These are phyloP conservation scores for Takifugu flavidus DNA, from an alignment of 2,113 vertebrate species.

Conservation along the genomic window DNA sequence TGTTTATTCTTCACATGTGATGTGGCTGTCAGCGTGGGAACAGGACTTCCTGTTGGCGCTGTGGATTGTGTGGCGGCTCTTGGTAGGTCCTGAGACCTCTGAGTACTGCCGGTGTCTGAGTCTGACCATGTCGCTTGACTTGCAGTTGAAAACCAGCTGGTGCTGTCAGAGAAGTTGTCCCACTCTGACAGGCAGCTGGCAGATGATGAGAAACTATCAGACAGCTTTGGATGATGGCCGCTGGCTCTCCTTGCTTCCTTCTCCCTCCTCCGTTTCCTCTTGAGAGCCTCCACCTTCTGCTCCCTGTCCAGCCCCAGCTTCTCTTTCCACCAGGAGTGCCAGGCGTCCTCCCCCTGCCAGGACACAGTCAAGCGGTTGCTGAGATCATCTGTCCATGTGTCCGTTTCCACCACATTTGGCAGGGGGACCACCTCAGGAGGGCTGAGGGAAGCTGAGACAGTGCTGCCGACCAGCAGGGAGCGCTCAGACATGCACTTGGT, in stretches of 20 bases:
- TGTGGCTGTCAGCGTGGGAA: background rate
- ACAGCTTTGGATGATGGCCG: slow-evolving; percentile 38
- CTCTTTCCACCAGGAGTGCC: slow-evolving; percentile 78
- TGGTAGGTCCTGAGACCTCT: rapidly evolving
- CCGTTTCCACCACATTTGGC: slow-evolving; percentile 27
- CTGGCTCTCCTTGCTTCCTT: slow-evolving; percentile 50
- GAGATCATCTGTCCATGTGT: slow-evolving; percentile 62
- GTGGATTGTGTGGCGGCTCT: background rate
- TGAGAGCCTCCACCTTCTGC: slow-evolving; percentile 47
- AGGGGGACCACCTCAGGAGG: background rate
- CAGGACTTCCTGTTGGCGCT: rapidly evolving
- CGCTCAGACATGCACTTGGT: slow-evolving; percentile 57
- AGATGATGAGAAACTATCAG: slow-evolving; percentile 80
- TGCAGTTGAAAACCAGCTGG: background rate
- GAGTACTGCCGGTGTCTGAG: background rate
- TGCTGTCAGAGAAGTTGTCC: slow-evolving; percentile 27
- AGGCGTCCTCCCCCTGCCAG: slow-evolving; percentile 75
- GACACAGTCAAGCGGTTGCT: slow-evolving; percentile 73
- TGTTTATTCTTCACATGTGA: background rate
- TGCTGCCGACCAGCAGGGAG: slow-evolving; percentile 49
- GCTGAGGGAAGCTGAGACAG: background rate
- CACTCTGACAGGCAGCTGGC: slow-evolving; percentile 66
- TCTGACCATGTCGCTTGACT: slow-evolving; percentile 52
- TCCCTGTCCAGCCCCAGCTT: slow-evolving; percentile 47
- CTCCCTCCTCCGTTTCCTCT: slow-evolving; percentile 66